Evolutionary conservation across 2,113 vertebrate genomes (phyloP).

Genomic region (Elephantulus edwardii): DNA sequence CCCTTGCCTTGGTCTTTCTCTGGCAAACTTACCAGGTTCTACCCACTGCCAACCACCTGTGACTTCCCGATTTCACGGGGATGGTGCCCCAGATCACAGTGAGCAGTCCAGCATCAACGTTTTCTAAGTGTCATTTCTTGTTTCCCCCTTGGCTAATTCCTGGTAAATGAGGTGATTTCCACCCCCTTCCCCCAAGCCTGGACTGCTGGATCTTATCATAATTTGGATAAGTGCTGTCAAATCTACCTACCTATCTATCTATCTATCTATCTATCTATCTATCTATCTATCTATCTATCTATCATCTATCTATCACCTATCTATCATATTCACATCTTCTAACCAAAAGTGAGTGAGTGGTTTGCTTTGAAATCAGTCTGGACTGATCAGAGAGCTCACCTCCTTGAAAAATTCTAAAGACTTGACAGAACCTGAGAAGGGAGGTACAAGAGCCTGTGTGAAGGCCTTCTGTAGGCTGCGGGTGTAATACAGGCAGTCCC

Average conservation of each 20-base stretch:
- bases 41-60: background rate
- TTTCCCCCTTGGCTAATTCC: conserved; percentile 36
- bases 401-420: conserved; percentile 23
- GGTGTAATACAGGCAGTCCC: background rate
- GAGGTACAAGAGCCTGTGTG: background rate
- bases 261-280: background rate
- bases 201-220: conserved; percentile 24
- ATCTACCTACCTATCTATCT: background rate
- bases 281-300: background rate
- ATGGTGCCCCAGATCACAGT: background rate
- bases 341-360: conserved; percentile 12
- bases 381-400: conserved; percentile 16
- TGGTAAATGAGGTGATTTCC: background rate
- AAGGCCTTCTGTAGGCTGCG: background rate
- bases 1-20: background rate
- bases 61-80: background rate
- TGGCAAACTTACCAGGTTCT: background rate
- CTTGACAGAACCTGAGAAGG: background rate
- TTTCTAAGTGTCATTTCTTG: background rate
- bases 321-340: background rate
- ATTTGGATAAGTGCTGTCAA: conserved; percentile 20
- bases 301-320: conserved; percentile 5
- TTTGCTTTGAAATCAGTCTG: conserved; percentile 27
- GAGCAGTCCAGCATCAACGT: background rate
- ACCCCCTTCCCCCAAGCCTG: background rate